Evolutionary conservation across 1,140 invertebrate species (phyloP), one percentile per base, ranked within the genome.

Genomic region (Aphis craccivora): DNA sequence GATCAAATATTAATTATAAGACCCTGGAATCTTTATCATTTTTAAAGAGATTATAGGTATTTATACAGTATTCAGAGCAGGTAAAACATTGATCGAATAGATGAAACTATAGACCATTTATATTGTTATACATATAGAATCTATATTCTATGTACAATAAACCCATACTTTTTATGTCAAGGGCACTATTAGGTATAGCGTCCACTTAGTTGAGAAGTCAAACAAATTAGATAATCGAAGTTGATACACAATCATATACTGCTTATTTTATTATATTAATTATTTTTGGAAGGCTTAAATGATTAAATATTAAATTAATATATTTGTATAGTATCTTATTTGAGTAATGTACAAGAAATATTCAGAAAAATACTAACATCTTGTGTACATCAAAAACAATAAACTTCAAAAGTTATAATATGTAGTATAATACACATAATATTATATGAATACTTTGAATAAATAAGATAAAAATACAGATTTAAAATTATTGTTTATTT

Each of bases 101-200:
- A 89, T 22, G 18, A 88, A 37, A n/a, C 30, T 67, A 7, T 18
- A 89, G 48, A 89, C n/a, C 8, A 37, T n/a, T 37, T n/a, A 48
- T 87, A 48, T 30, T 37, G 37, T 89, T 9, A 25, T 48, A 40
- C 37, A 1, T 40, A 37, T 48, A 53, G 22, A 48, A 55, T 35
- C n/a, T 35, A 55, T 37, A 37, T 14, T 88, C 4, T 35, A 67
- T 6, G 18, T 67, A n/a, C 4, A 67, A n/a, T 67, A 6, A 18
- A n/a, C 11, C 60, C n/a, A 67, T n/a, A 5, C 2, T 90, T 90
- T 90, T 37, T 55, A 23, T 90, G 88, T 90, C 88, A 90, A 90
- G 88, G 88, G 35, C 35, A 55, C 51, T 37, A 35, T 40, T 55
- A n/a, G n/a, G n/a, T n/a, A n/a, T n/a, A 25, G n/a, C 60, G 60